Base-by-base conservation (phyloP, 2,888 invertebrate species). In the Drosophila basisetae region DNA sequence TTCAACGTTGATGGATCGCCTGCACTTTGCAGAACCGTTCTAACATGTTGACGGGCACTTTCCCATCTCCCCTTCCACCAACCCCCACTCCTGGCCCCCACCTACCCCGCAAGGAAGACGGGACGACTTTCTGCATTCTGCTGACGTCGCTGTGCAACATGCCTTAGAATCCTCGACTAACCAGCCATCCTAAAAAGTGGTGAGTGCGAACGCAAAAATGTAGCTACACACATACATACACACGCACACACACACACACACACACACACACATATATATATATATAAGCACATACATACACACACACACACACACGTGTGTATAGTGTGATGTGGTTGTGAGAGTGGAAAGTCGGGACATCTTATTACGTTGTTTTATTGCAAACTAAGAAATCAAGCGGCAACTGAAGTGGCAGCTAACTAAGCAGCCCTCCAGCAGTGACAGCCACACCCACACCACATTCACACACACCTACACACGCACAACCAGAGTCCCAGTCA, bases 311-410 rank as follows among this genome's bases (percentile, higher is more conserved):
- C 33, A 52, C 30, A 47, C 28, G 56, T 5, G n/a, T 18, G n/a
- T 56, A 68, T 49, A 68, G 63, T 65, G 75, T 73, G 70, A 59
- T 61, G 85, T 68, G 70, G 54, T 64, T 68, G 76, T 55, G 39
- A 31, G 39, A 22, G 30, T 30, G 33, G 39, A 25, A 10, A 16
- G 54, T 33, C 68, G 67, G 73, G 78, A 83, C 81, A 90, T 85
- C 89, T 90, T 88, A 88, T 88, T 88, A 85, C 90, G 77, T 83
- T 90, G 90, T 88, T 86, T 86, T 86, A 86, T 86, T 79, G 90
- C 85, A 83, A 78, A 82, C 90, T 84, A 76, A 80, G 87, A 82
- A 76, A 74, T 80, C 76, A 78, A 73, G 76, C 73, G 67, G 72
- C 68, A 76, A 61, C 72, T 59, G 52, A 67, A 79, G 60, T 68